Base-by-base conservation (phyloP, 2,113 vertebrate species). In the Ochotona princeps region DNA sequence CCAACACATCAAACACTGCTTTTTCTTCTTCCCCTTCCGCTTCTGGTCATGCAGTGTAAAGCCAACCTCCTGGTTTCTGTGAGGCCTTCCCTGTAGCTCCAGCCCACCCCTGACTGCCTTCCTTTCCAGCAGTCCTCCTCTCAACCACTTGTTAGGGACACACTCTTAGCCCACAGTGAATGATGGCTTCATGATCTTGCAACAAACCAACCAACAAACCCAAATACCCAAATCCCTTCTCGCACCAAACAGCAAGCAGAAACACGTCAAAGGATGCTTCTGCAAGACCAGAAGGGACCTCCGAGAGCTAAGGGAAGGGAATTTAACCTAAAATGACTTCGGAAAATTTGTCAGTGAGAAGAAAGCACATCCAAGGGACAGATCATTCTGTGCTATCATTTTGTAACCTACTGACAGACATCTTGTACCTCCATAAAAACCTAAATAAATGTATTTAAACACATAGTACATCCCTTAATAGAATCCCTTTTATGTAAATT, bases 1-100 rank as follows among this genome's bases (percentile, higher is more conserved):
- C 23, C 47, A 30, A 69, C 20, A 21, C 25, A n/a, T 4, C 7
- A 1, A 0, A 25, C 25, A 57, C 0, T 1, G 0, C 6, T 21
- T n/a, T 61, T 78, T 47, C 81, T 73, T 20, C 60, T 18, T 15
- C 4, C 32, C 4, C 63, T 21, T 38, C 25, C 14, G 13, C 12
- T 54, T 60, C 60, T 28, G 7, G 1, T 23, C 54, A 74, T n/a
- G 18, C 11, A 30, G 17, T 4, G 28, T 25, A 49, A 28, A 7
- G 4, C 63, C 60, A 54, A 35, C 23, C 23, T 20, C 57, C 26
- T 28, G n/a, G 38, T 14, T 67, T 4, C 81, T 11, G 17, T 5
- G 15, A 65, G 1, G 26, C 4, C n/a, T 8, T 47, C 17, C 25
- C 26, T 21, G 2, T 5, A 65, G 44, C 60, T 70, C 18, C 32